phyloP scores from a whole-genome alignment of 1,140 invertebrate species.

The Trichonephila clavipes region DNA sequence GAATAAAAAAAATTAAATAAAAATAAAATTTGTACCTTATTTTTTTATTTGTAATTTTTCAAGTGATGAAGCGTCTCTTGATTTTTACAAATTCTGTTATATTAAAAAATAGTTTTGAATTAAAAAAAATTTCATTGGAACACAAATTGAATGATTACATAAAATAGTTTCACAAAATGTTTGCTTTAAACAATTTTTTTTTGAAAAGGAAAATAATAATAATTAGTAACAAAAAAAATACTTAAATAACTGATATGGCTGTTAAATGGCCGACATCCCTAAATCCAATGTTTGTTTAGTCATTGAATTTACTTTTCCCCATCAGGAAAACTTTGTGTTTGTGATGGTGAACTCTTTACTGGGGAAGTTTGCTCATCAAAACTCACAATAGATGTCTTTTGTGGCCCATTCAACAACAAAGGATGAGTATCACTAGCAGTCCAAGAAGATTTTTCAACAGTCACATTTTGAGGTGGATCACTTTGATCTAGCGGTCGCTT shows the following conservation, averaged over 20 bases:
- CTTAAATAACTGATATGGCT: too few species aligned
- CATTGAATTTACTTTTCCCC: neutral
- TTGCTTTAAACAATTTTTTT: neutral
- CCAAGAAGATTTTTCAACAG: constrained; percentile 40
- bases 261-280: neutral
- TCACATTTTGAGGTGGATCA: neutral
- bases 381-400: constrained; percentile 50
- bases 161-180: neutral
- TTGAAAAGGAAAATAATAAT: neutral
- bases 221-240: neutral
- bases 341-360: neutral
- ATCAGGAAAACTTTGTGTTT: neutral
- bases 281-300: neutral
- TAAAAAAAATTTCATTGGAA: neutral
- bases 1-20: too few species aligned
- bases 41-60: too few species aligned
- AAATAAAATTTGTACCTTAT: too few species aligned
- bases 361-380: constrained; percentile 44
- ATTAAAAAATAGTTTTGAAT: too few species aligned
- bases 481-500: neutral
- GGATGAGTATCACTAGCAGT: constrained; percentile 52
- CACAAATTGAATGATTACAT: neutral
- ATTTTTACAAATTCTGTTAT: too few species aligned
- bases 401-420: constrained; percentile 33
- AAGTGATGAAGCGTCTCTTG: too few species aligned